Base-by-base conservation (phyloP, 2,113 vertebrate genomes). In the Trachemys scripta region DNA sequence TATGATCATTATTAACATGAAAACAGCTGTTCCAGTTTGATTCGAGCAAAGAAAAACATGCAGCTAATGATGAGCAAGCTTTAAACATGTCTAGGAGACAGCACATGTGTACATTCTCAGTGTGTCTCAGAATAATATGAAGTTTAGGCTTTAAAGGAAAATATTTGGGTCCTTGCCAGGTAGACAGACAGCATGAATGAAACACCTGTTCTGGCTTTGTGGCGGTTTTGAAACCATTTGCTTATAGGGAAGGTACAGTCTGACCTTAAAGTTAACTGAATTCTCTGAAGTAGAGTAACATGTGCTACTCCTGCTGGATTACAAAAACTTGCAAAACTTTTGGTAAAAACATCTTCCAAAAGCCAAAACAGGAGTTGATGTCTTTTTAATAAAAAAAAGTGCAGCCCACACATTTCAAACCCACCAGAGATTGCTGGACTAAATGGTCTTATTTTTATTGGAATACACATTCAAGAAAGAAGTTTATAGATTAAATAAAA, bases 161-260 rank as follows among this genome's bases (percentile, higher is more conserved):
- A 84, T 62, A 89, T 93, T 96, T 98, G 97, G 96, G 89, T 85
- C 53, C 62, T 82, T 93, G 97, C 98, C 98, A 98, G 97, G 93
- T 92, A 96, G 97, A 96, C 94, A 96, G 95, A 95, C 94, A 96
- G 93, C 38, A 96, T 96, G 97, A 97, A 97, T 96, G 97, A 97
- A 96, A 93, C 97, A 98, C 97, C 97, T 98, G 97, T 97, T 96
- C 90, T 92, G 95, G 97, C 97, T 97, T 96, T 93, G 96, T 93
- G 91, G 88, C 87, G 82, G 85, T 90, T 97, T 94, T 91, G 95
- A 90, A 97, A 93, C 90, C 80, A 38, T 84, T 97, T 95, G 95
- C 94, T 97, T 97, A 92, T 82, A 54, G 83, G 88, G 90, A 94
- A 97, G 97, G 97, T 96, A 96, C 94, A 96, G 91, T 59, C 95